Base-by-base conservation (phyloP, 2,113 vertebrate genomes). In the Gasterosteus aculeatus region DNA sequence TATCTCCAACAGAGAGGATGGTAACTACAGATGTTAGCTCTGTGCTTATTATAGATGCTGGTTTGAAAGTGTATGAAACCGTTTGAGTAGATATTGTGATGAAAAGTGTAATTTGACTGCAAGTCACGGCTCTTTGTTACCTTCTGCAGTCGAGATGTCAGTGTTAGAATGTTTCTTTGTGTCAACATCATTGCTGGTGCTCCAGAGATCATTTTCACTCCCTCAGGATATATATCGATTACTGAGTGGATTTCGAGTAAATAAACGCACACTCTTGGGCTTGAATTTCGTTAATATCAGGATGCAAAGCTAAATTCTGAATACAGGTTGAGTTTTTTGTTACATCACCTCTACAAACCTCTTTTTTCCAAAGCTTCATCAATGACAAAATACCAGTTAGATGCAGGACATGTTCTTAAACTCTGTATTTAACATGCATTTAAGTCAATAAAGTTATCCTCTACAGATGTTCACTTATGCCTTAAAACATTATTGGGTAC, bases 141-240 rank as follows among this genome's bases (percentile, higher is more conserved):
- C 15, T 5, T n/a, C 41, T 60, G 16, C 47, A 38, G 54, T 64
- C 31, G 1, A 29, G 29, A 66, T 66, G 19, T 38, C 3, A 38
- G 29, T 22, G 58, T n/a, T 59, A 26, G 42, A 77, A 41, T 67
- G 22, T 57, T 1, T 56, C 56, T 69, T 53, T 56, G 33, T 68
- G 35, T 26, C 22, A 69, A 58, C 68, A 39, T 57, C n/a, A 7
- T 22, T 47, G 22, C 44, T 77, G 0, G 2, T 35, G 57, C 54
- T 44, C 19, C 19, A 59, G 22, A 26, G 12, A 88, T 88, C 69
- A 33, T 58, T 79, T 87, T 81, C 64, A 61, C 49, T 39, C 66
- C 71, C 65, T 49, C 66, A 46, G 78, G 74, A 81, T 64, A 29
- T 67, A 49, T 75, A 62, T 85, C 77, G 7, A 73, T 64, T 33